Evolutionary conservation across 2,888 invertebrate species (phyloP).

Genomic region (Ochropleura plecta): DNA sequence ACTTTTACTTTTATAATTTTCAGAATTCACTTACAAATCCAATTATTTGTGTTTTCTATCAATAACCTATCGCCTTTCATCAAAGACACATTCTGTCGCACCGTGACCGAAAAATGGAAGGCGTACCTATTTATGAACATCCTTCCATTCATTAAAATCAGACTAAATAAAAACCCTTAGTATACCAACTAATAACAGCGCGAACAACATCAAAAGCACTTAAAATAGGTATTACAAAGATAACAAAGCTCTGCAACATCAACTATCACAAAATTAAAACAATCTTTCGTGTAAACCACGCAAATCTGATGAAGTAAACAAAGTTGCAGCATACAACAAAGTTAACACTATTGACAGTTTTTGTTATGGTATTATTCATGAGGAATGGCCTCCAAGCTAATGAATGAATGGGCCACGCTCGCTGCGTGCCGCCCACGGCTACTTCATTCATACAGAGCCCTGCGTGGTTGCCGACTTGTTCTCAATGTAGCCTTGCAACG

Average conservation of each 20-base stretch:
- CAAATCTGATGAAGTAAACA: slow-evolving; percentile 59
- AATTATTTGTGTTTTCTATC: neutral
- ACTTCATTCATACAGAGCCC: slow-evolving; percentile 88
- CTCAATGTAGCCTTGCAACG: slow-evolving; percentile 79
- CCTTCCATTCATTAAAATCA: neutral
- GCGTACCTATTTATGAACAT: neutral
- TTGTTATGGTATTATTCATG: slow-evolving; percentile 88
- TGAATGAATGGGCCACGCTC: slow-evolving; percentile 86
- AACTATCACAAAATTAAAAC: neutral
- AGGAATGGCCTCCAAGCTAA: slow-evolving; percentile 87
- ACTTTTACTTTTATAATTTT: slow-evolving; percentile 48
- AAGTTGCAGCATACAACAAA: slow-evolving; percentile 65
- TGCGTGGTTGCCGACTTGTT: slow-evolving; percentile 82
- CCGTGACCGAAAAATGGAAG: neutral
- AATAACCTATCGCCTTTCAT: neutral
- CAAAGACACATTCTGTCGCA: neutral
- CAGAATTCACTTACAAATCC: neutral
- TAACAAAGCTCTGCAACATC: neutral
- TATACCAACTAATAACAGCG: neutral
- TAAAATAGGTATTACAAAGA: neutral
- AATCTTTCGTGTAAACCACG: neutral
- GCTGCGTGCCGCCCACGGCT: slow-evolving; percentile 83
- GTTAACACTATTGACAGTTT: slow-evolving; percentile 83
- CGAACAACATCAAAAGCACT: neutral
- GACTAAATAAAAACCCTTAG: neutral